Percentiles rank a stretch among this genome's conserved stretches.
These are phyloP conservation scores for Eupsittula cactorum DNA, from an alignment of 2,113 vertebrate genomes.

Conservation along the genomic window DNA sequence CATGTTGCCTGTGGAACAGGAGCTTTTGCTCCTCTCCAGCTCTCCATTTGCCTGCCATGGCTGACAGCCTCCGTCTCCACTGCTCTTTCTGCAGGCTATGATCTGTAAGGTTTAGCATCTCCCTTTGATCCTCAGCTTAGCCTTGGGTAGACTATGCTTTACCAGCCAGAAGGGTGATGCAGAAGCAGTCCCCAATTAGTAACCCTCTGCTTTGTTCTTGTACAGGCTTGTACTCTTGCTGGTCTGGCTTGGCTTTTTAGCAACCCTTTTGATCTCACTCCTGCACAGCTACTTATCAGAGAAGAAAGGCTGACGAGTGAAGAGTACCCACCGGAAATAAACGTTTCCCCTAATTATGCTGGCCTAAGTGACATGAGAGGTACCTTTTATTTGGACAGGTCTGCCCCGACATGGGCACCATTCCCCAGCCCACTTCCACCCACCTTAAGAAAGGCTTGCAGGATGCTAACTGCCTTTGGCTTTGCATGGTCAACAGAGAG, in stretches of 20 bases:
- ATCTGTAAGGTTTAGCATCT: not conserved
- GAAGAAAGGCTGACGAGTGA: not conserved
- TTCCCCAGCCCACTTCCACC: not conserved
- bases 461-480: not conserved
- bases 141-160: not conserved
- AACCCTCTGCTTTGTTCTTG: not conserved
- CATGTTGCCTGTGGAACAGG: not conserved
- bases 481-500: accelerated
- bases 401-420: accelerated
- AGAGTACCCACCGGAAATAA: accelerated
- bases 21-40: not conserved
- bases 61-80: not conserved
- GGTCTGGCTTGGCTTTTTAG: not conserved
- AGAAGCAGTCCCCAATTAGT: not conserved
- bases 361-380: not conserved
- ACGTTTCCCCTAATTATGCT: accelerated
- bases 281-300: not conserved
- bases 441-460: not conserved
- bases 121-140: not conserved
- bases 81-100: not conserved
- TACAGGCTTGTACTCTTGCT: accelerated
- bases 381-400: not conserved
- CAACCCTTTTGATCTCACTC: not conserved
- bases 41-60: not conserved
- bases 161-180: not conserved